Evolutionary conservation across 2,888 invertebrate genomes (phyloP).

Genomic region (Hypomecis punctinalis): DNA sequence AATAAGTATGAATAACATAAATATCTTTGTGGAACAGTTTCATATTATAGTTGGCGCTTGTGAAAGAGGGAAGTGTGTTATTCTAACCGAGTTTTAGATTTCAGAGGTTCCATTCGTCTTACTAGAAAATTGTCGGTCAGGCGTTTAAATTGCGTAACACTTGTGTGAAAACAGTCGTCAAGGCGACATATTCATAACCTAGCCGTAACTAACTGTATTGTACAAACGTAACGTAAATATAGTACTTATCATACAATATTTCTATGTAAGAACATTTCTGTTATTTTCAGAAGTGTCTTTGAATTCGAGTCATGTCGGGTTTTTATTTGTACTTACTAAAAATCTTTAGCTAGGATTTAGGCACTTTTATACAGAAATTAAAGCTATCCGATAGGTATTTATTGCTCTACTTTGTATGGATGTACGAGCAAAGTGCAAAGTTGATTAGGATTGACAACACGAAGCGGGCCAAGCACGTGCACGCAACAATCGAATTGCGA

Average conservation of each 20-base stretch:
- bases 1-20: constrained; percentile 42
- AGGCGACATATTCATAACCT: not conserved
- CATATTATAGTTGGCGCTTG: constrained; percentile 40
- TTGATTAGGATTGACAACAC: constrained; percentile 24
- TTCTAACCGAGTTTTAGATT: constrained; percentile 38
- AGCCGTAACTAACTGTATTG: not conserved
- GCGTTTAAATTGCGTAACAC: constrained; percentile 26
- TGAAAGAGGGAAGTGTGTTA: constrained; percentile 36
- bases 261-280: too few relatives aligned
- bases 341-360: too few relatives aligned
- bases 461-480: constrained; percentile 23
- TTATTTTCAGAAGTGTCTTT: too few relatives aligned
- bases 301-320: too few relatives aligned
- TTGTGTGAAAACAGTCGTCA: constrained; percentile 21
- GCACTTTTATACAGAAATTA: not conserved
- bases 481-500: constrained; percentile 18
- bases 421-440: constrained; percentile 20
- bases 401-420: constrained; percentile 4
- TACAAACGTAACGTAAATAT: too few relatives aligned
- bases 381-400: not conserved
- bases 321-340: too few relatives aligned
- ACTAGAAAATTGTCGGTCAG: constrained; percentile 20
- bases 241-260: too few relatives aligned
- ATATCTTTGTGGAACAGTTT: constrained; percentile 40
- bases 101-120: constrained; percentile 32